A percentile compares a stretch with the other conserved stretches of the same genome.
phyloP scores from a whole-genome alignment of 2,888 invertebrate species.

The Epinotia brunnichana region DNA sequence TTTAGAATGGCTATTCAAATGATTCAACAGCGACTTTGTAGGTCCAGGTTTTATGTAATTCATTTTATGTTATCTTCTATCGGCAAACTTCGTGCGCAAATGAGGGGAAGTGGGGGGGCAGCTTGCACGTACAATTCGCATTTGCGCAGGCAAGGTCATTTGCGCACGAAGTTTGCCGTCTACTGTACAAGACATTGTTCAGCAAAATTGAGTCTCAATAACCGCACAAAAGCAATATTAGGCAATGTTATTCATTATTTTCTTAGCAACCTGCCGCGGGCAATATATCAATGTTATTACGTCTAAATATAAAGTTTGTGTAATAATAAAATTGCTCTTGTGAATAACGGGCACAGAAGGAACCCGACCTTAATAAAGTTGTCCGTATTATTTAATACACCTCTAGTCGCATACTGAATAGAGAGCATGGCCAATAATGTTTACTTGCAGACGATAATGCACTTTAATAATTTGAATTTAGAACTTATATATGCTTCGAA shows the following conservation, averaged over 20 bases:
- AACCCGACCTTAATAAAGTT: conserved; percentile 21
- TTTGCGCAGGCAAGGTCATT: no score
- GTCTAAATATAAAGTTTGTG: conserved; percentile 13
- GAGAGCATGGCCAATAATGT: neutral
- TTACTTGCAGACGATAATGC: neutral
- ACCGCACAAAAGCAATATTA: neutral
- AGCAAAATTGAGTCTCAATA: neutral
- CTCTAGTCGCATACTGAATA: neutral
- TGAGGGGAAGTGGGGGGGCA: no score
- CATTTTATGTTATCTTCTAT: neutral
- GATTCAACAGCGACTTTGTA: no score
- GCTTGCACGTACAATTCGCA: no score
- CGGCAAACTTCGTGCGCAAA: no score
- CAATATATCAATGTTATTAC: conserved; percentile 19
- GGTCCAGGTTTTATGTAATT: neutral
- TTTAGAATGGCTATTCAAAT: no score
- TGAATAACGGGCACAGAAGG: conserved; percentile 15
- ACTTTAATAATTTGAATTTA: neutral
- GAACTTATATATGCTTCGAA: neutral
- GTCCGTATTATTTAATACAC: conserved; percentile 27
- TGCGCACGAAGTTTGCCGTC: no score
- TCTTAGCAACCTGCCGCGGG: neutral
- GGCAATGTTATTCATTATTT: conserved; percentile 5
- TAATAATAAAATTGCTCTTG: conserved; percentile 18
- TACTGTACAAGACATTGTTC: no score